These are phyloP conservation scores for Tinea pellionella DNA, from an alignment of 2,888 invertebrate genomes.

Conservation along the genomic window DNA sequence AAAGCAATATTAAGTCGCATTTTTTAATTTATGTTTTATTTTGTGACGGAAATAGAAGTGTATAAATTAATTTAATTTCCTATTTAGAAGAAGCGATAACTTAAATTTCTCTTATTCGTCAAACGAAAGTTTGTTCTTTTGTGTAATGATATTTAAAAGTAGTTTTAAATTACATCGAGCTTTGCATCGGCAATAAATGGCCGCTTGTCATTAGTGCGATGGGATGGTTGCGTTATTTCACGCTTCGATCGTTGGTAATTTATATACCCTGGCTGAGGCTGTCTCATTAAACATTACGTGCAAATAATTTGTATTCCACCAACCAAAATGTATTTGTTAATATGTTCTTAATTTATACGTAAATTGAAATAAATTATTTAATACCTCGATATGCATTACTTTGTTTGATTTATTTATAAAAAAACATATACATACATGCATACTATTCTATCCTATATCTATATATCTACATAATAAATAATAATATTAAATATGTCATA, in stretches of 20 bases:
- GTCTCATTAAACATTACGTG: conserved; percentile 29
- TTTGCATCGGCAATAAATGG: conserved; percentile 5
- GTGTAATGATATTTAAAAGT: neutral
- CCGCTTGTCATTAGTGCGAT: conserved; percentile 23
- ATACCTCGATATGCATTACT: neutral
- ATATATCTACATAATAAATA: too few relatives aligned
- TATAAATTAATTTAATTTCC: too few relatives aligned
- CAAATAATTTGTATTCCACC: conserved; percentile 20
- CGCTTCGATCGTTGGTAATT: conserved; percentile 30
- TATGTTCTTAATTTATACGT: neutral
- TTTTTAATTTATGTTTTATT: too few relatives aligned
- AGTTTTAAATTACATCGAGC: neutral
- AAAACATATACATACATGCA: too few relatives aligned
- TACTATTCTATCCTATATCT: too few relatives aligned
- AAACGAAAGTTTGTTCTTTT: neutral
- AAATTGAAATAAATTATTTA: neutral
- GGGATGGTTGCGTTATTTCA: conserved; percentile 20
- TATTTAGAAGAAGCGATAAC: too few relatives aligned
- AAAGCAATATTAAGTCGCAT: too few relatives aligned
- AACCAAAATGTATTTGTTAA: neutral
- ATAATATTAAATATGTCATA: neutral
- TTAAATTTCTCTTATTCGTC: too few relatives aligned
- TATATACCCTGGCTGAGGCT: conserved; percentile 24
- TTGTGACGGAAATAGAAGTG: too few relatives aligned
- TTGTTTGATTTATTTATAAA: neutral